phyloP scores from a whole-genome alignment of 1,140 invertebrate species.

The Himalopsyche phryganea region DNA sequence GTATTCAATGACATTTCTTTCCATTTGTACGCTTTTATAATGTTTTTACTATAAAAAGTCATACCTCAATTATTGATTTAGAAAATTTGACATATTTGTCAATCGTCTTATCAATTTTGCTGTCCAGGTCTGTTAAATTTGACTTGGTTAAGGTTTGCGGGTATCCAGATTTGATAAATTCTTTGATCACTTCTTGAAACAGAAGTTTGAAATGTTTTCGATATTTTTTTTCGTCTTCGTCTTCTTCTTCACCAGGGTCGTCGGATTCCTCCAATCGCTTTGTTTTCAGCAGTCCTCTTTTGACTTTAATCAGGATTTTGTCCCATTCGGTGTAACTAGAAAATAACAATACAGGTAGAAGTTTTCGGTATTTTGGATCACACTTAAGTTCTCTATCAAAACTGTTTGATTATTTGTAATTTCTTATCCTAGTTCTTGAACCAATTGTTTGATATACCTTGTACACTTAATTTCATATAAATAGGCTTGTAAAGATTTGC shows the following conservation, averaged over 20 bases:
- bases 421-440: too few species aligned
- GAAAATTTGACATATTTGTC: slow-evolving; percentile 44
- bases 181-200: slow-evolving; percentile 29
- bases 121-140: slow-evolving; percentile 17
- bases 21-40: too few species aligned
- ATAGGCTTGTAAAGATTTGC: too few species aligned
- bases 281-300: slow-evolving; percentile 30
- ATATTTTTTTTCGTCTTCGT: slow-evolving; percentile 11
- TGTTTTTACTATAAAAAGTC: too few species aligned
- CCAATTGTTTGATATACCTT: too few species aligned
- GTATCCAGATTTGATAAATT: slow-evolving; percentile 12
- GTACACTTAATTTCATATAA: too few species aligned
- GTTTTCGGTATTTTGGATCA: too few species aligned
- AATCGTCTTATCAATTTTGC: slow-evolving; percentile 17
- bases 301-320: slow-evolving; percentile 38
- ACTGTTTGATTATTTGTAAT: too few species aligned
- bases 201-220: slow-evolving; percentile 24
- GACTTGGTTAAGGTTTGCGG: slow-evolving; percentile 6
- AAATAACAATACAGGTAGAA: slow-evolving; percentile 6
- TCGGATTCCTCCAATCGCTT: slow-evolving; percentile 2
- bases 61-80: slow-evolving; percentile 44
- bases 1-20: too few species aligned
- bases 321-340: slow-evolving; percentile 43
- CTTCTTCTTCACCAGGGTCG: slow-evolving; percentile 10
- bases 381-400: too few species aligned